Evolutionary conservation across 2,888 invertebrate species (phyloP).

Genomic region (Trypoxylon attenuatum): DNA sequence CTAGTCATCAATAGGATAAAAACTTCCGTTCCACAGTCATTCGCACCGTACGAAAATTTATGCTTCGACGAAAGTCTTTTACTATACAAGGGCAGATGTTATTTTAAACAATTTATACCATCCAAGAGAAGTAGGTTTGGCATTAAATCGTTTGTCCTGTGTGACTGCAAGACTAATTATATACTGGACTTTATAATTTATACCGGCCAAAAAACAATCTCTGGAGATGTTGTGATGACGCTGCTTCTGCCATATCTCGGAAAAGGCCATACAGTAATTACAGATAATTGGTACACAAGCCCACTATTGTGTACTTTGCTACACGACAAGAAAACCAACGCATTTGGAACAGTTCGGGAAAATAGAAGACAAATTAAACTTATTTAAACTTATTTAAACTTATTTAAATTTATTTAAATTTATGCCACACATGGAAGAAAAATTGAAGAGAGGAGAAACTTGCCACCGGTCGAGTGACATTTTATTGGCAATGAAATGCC

Average conservation of each 20-base stretch:
- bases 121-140: conserved; percentile 11
- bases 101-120: conserved; percentile 21
- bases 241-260: conserved; percentile 35
- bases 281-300: conserved; percentile 62
- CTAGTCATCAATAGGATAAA: conserved; percentile 6
- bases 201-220: conserved; percentile 14
- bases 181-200: conserved; percentile 20
- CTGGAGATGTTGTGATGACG: conserved; percentile 22
- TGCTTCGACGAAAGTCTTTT: conserved; percentile 19
- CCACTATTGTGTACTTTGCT: conserved; percentile 23
- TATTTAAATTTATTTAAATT: too few species aligned
- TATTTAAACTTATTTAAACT: too few species aligned
- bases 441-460: conserved; percentile 10
- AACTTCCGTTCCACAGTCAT: conserved; percentile 18
- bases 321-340: conserved; percentile 16
- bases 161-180: conserved; percentile 16
- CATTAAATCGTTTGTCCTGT: conserved; percentile 8
- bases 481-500: conserved; percentile 24
- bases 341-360: conserved; percentile 17
- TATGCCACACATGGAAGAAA: conserved; percentile 19
- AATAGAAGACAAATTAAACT: conserved; percentile 8
- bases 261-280: conserved; percentile 51
- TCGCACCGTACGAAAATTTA: conserved; percentile 15
- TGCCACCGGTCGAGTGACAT: conserved; percentile 5
- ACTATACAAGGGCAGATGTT: conserved; percentile 16